A percentile compares a stretch with the other conserved stretches of the same genome.
Evolutionary conservation across 2,888 invertebrate species (phyloP).

Genomic region (Trissoscelio sp.): DNA sequence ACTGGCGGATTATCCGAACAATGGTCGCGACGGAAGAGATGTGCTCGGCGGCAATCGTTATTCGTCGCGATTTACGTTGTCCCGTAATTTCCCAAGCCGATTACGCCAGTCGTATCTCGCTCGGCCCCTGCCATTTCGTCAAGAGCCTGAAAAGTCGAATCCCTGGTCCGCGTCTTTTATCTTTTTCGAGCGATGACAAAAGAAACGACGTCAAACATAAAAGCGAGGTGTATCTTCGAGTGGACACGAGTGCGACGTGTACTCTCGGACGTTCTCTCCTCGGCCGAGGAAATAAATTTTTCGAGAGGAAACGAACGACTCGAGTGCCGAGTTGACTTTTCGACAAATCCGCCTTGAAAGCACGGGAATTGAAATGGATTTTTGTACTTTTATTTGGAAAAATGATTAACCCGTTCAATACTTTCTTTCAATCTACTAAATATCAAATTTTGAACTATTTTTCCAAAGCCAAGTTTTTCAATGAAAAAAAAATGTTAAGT

Average conservation of each 20-base stretch:
- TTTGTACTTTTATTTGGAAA: conserved; percentile 15
- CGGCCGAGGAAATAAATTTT: conserved; percentile 55
- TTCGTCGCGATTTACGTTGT: conserved; percentile 68
- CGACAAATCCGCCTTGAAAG: conserved; percentile 49
- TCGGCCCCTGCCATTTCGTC: conserved; percentile 50
- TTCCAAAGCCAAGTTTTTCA: too few species aligned
- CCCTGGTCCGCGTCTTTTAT: conserved; percentile 46
- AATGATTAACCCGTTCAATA: too few species aligned
- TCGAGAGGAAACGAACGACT: conserved; percentile 48
- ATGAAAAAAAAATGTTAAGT: too few species aligned
- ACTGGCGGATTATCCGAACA: conserved; percentile 68
- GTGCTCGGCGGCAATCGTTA: conserved; percentile 60
- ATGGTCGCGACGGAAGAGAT: conserved; percentile 61
- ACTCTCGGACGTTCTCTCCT: conserved; percentile 28
- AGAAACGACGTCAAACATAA: conserved; percentile 59
- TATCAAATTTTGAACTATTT: too few species aligned
- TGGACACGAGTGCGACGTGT: conserved; percentile 50
- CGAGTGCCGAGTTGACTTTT: conserved; percentile 50
- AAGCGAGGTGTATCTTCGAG: conserved; percentile 58
- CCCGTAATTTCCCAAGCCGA: conserved; percentile 71
- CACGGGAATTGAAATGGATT: conserved; percentile 26
- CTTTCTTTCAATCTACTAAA: too few species aligned
- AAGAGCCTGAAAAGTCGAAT: conserved; percentile 59
- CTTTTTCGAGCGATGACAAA: conserved; percentile 54
- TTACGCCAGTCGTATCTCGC: conserved; percentile 65